Conservation (phyloP, 1,140 invertebrate genomes). For the Camponotus floridanus region DNA sequence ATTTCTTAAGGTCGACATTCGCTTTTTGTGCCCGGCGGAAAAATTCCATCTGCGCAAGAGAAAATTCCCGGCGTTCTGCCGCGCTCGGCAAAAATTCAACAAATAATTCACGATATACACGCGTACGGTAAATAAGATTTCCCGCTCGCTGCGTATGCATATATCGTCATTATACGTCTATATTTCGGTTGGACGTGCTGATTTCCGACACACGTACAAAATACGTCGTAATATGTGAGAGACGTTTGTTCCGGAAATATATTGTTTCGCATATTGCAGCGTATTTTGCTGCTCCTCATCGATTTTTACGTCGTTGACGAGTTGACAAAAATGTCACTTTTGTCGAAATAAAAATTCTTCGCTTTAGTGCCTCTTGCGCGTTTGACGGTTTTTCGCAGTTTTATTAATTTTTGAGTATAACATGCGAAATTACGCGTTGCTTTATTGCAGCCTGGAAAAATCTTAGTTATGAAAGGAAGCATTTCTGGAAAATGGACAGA, state of each 20-base stretch:
- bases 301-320: not conserved
- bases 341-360: not conserved
- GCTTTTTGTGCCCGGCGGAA: conserved; percentile 48
- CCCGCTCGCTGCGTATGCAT: conserved; percentile 41
- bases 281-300: not conserved
- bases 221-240: not conserved
- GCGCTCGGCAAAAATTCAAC: conserved; percentile 56
- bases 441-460: conserved; percentile 6
- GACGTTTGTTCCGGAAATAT: not conserved
- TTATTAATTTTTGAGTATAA: conserved; percentile 14
- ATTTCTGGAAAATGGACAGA: not conserved
- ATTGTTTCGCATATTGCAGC: not conserved
- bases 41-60: conserved; percentile 52
- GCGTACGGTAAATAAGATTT: conserved; percentile 56
- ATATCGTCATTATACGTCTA: conserved; percentile 47
- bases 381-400: not conserved
- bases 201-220: conserved; percentile 6
- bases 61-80: conserved; percentile 40
- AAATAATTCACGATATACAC: conserved; percentile 58
- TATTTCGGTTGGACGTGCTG: conserved; percentile 16
- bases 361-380: not conserved
- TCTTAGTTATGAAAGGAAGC: conserved; percentile 6
- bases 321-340: not conserved
- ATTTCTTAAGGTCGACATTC: conserved; percentile 58
- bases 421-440: not conserved